Conservation (phyloP, 2,797 vertebrate species). For the Leptodactylus fallax region DNA sequence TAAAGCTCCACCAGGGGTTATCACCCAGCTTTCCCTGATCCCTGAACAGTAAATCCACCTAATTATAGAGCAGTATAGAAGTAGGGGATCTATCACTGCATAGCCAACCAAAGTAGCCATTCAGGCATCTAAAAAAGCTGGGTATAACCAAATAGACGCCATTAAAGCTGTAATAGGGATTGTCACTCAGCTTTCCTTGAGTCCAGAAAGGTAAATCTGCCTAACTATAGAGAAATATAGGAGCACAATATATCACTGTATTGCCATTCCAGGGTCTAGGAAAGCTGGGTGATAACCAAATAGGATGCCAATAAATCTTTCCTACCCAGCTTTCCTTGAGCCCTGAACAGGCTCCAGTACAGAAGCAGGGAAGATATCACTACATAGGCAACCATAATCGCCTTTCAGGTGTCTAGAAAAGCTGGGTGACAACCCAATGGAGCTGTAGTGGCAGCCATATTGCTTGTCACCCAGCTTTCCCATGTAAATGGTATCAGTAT, state of each 20-base stretch:
- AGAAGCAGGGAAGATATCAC: not conserved
- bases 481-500: not conserved
- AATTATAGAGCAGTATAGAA: not conserved
- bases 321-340: not conserved
- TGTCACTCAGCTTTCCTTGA: not conserved
- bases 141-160: not conserved
- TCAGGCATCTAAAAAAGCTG: not conserved
- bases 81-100: not conserved
- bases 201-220: too few relatives aligned
- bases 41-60: too few relatives aligned
- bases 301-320: not conserved
- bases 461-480: not conserved
- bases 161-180: too few relatives aligned
- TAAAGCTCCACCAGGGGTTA: too few relatives aligned
- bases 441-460: too few relatives aligned
- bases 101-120: not conserved
- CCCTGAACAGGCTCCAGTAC: not conserved
- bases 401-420: too few relatives aligned
- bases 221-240: not conserved
- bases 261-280: not conserved
- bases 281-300: not conserved
- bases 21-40: too few relatives aligned
- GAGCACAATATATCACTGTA: not conserved
- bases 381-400: not conserved
- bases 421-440: not conserved